Evolutionary conservation across 1,140 invertebrate genomes (phyloP).

Genomic region (Lepidostoma basale): DNA sequence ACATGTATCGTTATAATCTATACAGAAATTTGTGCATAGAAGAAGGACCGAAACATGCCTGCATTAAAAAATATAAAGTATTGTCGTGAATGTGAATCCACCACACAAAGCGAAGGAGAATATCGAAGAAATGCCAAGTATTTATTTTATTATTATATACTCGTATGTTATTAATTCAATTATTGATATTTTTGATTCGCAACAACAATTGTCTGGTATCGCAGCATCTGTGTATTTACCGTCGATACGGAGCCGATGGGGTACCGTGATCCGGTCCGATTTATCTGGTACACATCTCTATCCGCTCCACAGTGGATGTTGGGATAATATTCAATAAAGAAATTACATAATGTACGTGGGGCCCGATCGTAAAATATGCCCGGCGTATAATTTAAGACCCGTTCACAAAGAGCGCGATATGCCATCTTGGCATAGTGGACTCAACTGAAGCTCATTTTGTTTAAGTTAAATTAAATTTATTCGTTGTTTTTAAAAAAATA

Average conservation of each 20-base stretch:
- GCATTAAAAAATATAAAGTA: too few species aligned
- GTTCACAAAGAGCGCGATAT: too few species aligned
- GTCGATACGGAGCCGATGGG: not conserved
- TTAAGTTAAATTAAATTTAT: too few species aligned
- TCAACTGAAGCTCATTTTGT: too few species aligned
- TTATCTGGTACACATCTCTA: constrained; percentile 39
- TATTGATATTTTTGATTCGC: not conserved
- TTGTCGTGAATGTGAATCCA: too few species aligned
- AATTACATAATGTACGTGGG: constrained; percentile 44
- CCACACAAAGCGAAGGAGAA: too few species aligned
- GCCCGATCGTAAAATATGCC: constrained; percentile 36
- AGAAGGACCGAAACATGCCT: too few species aligned
- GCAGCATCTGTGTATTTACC: not conserved
- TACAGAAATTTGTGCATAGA: too few species aligned
- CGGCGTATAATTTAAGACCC: constrained; percentile 34
- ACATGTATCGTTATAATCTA: too few species aligned
- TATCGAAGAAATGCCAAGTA: too few species aligned
- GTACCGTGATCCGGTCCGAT: constrained; percentile 37
- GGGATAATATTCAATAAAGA: constrained; percentile 45
- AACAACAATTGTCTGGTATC: not conserved
- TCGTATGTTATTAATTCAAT: not conserved
- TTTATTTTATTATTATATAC: not conserved
- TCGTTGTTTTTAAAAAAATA: too few species aligned
- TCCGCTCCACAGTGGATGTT: constrained; percentile 16
- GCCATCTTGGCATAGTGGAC: too few species aligned